Evolutionary conservation across 2,113 vertebrate species (phyloP), one percentile per base, ranked within the genome.

Genomic region (Tringa solitaria): DNA sequence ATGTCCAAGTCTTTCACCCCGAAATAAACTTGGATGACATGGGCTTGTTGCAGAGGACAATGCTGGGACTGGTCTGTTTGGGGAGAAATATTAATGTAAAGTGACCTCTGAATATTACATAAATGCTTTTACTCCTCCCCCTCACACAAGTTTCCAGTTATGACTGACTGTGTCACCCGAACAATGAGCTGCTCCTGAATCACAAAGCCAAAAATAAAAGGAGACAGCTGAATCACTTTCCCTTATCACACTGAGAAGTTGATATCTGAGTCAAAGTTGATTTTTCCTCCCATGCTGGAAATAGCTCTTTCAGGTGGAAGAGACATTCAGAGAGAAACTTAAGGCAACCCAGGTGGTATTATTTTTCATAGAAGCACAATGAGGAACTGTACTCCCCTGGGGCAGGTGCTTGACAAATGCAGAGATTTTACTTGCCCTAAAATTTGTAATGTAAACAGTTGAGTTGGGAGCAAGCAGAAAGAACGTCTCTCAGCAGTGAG

Each of bases 121-220:
- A 96, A 96, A 87, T 85, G 53, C 57, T 85, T 91, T 80, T 84
- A 86, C 35, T 87, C 23, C 26, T 72, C 35, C 87, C 12, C 41
- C 69, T 65, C 48, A n/a, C 69, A 59, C 35, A 91, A 94, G n/a
- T 79, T 89, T 59, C 46, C 27, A 50, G 37, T 93, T 96, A 79
- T 79, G 89, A 91, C 73, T 91, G 94, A 76, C 83, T 89, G 3
- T 90, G 76, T 95, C 91, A 91, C 79, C 54, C 2, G 28, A 95
- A 96, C 91, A 95, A 93, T 89, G 87, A 96, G n/a, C 77, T 89
- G 61, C 73, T 96, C 28, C 75, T 94, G 87, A 96, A 87, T 96
- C 95, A 96, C 59, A 82, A 81, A 91, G 74, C 61, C 92, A 96
- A 94, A 96, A 94, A 97, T 97, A 92, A 94, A 90, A 86, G 84